These are phyloP conservation scores for Piliocolobus tephrosceles DNA, from an alignment of 2,113 vertebrate species.

Conservation along the genomic window DNA sequence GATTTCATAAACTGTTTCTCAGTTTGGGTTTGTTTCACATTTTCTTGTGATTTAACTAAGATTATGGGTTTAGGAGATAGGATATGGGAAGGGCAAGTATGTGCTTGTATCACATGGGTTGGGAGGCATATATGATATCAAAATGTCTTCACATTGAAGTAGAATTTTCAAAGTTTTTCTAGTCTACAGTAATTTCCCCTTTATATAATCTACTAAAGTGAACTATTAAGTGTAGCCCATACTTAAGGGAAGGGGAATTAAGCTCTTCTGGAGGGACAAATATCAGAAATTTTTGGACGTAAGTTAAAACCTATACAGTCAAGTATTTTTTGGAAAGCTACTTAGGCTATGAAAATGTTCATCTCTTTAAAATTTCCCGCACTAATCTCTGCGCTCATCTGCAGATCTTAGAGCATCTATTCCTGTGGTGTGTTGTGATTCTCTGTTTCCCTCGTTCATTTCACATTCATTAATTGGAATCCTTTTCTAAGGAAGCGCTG, in stretches of 20 bases:
- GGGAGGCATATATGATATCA: neutral
- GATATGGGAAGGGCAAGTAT: neutral
- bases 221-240: neutral
- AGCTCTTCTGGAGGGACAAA: neutral
- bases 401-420: neutral
- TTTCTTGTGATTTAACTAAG: too few relatives aligned
- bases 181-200: neutral
- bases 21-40: too few relatives aligned
- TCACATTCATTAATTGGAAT: neutral
- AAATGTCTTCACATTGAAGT: too few relatives aligned
- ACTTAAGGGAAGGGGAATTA: neutral
- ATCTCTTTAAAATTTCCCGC: neutral
- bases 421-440: neutral
- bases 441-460: too few relatives aligned
- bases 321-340: too few relatives aligned
- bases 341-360: neutral
- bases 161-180: neutral
- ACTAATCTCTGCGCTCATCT: neutral
- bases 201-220: neutral
- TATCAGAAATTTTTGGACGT: neutral
- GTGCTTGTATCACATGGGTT: neutral
- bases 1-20: too few relatives aligned
- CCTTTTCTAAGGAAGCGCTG: too few relatives aligned
- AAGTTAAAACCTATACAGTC: neutral
- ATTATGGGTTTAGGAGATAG: too few relatives aligned